phyloP scores from a whole-genome alignment of 2,888 invertebrate genomes.

The Heterodera filipjevi region DNA sequence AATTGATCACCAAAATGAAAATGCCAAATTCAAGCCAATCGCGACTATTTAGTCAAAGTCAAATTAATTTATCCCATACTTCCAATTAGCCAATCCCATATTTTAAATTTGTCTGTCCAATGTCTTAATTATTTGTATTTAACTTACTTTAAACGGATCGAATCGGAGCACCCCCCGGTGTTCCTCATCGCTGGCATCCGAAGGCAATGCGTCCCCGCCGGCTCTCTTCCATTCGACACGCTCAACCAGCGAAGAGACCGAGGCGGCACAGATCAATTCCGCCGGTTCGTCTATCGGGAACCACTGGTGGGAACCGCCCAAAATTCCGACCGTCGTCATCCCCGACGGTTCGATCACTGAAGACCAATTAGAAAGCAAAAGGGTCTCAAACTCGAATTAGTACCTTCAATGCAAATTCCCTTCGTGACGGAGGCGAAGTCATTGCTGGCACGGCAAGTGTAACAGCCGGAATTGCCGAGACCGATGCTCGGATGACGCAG shows the following conservation, averaged over 20 bases:
- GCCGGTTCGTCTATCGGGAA: slow-evolving; percentile 57
- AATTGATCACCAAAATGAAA: no score
- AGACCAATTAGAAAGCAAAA: slow-evolving; percentile 30
- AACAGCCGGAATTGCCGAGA: slow-evolving; percentile 64
- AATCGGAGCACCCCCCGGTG: slow-evolving; percentile 63
- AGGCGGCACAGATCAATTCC: slow-evolving; percentile 61
- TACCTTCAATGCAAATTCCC: slow-evolving; percentile 62
- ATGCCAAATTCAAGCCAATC: no score
- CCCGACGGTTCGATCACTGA: slow-evolving; percentile 61
- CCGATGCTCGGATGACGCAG: slow-evolving; percentile 62
- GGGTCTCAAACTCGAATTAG: slow-evolving; percentile 3
- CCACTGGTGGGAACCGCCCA: slow-evolving; percentile 60
- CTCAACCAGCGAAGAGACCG: slow-evolving; percentile 59
- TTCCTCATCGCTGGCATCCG: slow-evolving; percentile 62
- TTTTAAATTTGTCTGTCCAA: background rate
- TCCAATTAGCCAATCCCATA: background rate
- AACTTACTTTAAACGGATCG: slow-evolving; percentile 55
- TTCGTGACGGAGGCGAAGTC: slow-evolving; percentile 63
- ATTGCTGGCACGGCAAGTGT: slow-evolving; percentile 67
- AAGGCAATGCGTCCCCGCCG: slow-evolving; percentile 48
- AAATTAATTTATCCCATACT: no score
- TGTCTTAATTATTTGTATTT: background rate
- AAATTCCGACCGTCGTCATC: slow-evolving; percentile 60
- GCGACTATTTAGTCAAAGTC: no score
- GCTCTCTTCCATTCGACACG: slow-evolving; percentile 56